Percentiles rank a stretch among this genome's conserved stretches.
Conservation (phyloP, 2,113 vertebrate genomes). For the Laterallus jamaicensis region DNA sequence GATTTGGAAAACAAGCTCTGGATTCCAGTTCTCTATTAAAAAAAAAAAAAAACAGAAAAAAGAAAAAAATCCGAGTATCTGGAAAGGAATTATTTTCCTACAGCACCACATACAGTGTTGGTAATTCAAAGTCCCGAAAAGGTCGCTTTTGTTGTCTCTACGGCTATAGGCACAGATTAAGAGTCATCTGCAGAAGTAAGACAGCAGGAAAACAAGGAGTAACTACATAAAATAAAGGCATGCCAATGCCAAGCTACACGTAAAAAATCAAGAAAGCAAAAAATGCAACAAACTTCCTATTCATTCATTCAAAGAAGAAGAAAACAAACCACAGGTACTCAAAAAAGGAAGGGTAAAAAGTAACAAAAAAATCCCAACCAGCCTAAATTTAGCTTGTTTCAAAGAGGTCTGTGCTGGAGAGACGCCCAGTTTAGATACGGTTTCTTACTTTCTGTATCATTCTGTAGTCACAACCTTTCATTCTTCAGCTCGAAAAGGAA, state of each 20-base stretch:
- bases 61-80: neutral
- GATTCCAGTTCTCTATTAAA: neutral
- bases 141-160: conserved; percentile 26
- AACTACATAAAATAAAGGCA: neutral
- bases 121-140: conserved; percentile 46
- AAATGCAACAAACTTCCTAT: neutral
- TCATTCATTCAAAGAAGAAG: neutral
- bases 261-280: neutral
- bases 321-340: neutral
- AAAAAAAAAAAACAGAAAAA: neutral
- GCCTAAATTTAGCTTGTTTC: conserved; percentile 47
- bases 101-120: conserved; percentile 32
- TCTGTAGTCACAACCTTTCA: conserved; percentile 65
- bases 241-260: neutral
- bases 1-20: neutral
- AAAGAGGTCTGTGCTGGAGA: conserved; percentile 40
- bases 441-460: conserved; percentile 57
- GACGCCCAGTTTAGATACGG: conserved; percentile 7
- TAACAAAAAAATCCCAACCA: neutral
- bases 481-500: conserved; percentile 66
- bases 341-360: neutral
- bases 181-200: neutral
- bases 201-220: neutral
- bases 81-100: conserved; percentile 38
- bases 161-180: neutral